phyloP scores from a whole-genome alignment of 2,797 vertebrate genomes.

The Masticophis lateralis region DNA sequence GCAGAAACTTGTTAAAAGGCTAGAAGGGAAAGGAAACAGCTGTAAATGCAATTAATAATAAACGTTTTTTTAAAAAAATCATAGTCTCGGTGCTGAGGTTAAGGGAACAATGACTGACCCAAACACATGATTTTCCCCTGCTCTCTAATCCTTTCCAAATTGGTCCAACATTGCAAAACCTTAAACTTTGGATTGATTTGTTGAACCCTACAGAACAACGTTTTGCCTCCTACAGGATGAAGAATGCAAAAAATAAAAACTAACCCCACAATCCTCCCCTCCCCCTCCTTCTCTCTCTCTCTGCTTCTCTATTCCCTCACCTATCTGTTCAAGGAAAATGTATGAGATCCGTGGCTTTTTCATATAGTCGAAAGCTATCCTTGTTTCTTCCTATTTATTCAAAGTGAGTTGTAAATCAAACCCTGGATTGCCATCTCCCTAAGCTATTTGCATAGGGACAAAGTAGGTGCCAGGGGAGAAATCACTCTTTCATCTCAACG shows the following conservation, averaged over 20 bases:
- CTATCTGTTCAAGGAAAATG: constrained; percentile 40
- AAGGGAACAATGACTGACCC: constrained; percentile 62
- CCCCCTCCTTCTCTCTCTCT: background rate
- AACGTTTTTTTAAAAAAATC: background rate
- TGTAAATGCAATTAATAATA: background rate
- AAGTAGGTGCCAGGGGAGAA: constrained; percentile 46
- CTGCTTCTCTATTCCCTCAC: constrained; percentile 31
- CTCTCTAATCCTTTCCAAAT: constrained; percentile 59
- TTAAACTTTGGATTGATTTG: constrained; percentile 47
- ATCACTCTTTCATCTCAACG: constrained; percentile 53
- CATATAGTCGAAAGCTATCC: constrained; percentile 27
- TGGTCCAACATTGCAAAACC: constrained; percentile 55
- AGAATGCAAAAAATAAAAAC: background rate
- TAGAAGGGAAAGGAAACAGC: background rate
- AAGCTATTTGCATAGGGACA: constrained; percentile 63
- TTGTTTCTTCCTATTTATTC: constrained; percentile 60
- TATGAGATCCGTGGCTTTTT: constrained; percentile 59
- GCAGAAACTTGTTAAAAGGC: background rate
- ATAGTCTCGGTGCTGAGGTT: constrained; percentile 51
- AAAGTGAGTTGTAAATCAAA: constrained; percentile 59
- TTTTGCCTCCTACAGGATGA: background rate
- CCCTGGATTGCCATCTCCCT: constrained; percentile 52
- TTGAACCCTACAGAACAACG: constrained; percentile 44
- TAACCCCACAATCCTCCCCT: rapidly evolving
- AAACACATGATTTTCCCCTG: constrained; percentile 29